Conservation (phyloP, 1,140 invertebrate genomes). For the Lysiphlebus fabarum region DNA sequence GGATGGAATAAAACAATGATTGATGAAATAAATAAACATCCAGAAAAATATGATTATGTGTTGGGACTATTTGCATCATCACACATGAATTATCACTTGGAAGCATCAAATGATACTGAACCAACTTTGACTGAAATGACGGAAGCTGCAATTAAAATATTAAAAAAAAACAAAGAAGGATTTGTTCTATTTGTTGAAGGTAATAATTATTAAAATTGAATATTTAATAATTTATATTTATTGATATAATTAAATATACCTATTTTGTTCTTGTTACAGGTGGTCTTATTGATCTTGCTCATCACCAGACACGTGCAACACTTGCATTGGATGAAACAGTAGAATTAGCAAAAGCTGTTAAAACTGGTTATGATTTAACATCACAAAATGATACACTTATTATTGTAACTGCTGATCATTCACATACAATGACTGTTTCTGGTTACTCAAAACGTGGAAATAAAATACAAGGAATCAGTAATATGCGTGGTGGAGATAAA, state of each 20-base stretch:
- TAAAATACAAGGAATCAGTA: conserved; percentile 60
- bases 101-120: conserved; percentile 57
- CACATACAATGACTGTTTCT: conserved; percentile 63
- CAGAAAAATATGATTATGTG: conserved; percentile 56
- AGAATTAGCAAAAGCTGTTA: conserved; percentile 66
- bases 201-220: conserved; percentile 23
- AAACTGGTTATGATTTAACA: conserved; percentile 59
- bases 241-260: conserved; percentile 9
- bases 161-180: conserved; percentile 68
- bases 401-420: conserved; percentile 67
- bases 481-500: conserved; percentile 50
- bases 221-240: conserved; percentile 8
- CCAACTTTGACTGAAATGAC: conserved; percentile 79
- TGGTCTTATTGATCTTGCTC: conserved; percentile 71
- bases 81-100: conserved; percentile 56
- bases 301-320: conserved; percentile 64
- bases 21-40: conserved; percentile 44
- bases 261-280: no score
- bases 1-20: conserved; percentile 49
- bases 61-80: conserved; percentile 60
- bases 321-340: conserved; percentile 69
- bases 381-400: conserved; percentile 62
- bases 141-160: conserved; percentile 69
- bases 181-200: conserved; percentile 71
- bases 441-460: conserved; percentile 70